Base-by-base conservation (phyloP, 2,113 vertebrate species). In the Caretta caretta region DNA sequence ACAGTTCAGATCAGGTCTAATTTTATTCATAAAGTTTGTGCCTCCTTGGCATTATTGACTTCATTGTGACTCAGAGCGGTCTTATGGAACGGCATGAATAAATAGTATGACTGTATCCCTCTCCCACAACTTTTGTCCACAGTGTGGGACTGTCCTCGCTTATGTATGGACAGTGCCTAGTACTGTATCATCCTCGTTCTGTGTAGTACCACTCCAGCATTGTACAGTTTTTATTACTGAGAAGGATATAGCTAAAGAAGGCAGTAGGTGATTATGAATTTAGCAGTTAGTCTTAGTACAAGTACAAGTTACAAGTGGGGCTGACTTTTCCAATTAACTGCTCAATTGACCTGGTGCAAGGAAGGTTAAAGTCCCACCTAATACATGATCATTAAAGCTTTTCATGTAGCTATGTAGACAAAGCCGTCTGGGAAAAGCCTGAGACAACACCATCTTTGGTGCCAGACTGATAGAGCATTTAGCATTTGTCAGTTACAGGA, bases 401-500 rank as follows among this genome's bases (percentile, higher is more conserved):
- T 98, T 98, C 79, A 87, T 79, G 75, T 91, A 88, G 85, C 75
- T 90, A 29, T 83, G 82, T 92, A 97, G 96, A 98, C 92, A 90
- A 94, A 90, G 65, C 86, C 84, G 92, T 84, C 90, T 96, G 92
- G 80, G 90, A 97, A 96, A 96, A 75, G 22, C 54, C n/a, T 54
- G 69, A 96, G 96, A 92, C 94, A 96, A 96, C 97, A 83, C 88
- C 1, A 1, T 87, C 22, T 10, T 91, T 88, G 94, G 97, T 97
- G 97, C 97, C 98, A 97, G 97, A 95, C 96, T 95, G 98, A 98
- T 97, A 98, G 97, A 98, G 59, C 94, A 90, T 88, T 98, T 96
- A 96, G 54, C 56, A 85, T 97, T 93, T 98, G 97, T 98, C 98
- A 97, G 56, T 98, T 98, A 98, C 17, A 94, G 90, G 81, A 92